phyloP scores from a whole-genome alignment of 2,888 invertebrate species.

The Crematogaster levior region DNA sequence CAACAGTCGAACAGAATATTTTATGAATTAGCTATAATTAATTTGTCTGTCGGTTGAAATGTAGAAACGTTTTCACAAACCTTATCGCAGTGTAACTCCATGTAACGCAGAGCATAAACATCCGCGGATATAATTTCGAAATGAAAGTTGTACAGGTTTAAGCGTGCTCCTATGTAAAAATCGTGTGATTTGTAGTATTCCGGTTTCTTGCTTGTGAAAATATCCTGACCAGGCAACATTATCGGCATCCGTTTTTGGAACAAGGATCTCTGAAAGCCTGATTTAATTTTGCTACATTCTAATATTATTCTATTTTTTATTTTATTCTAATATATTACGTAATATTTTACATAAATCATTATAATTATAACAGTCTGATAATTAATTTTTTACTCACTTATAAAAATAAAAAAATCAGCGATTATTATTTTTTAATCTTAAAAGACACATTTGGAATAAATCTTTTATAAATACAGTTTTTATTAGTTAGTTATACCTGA shows the following conservation, averaged over 20 bases:
- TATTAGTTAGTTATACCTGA: conserved; percentile 87
- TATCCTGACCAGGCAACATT: conserved; percentile 91
- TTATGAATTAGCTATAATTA: neutral
- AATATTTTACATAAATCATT: neutral
- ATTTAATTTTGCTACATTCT: conserved; percentile 6
- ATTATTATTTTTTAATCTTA: neutral
- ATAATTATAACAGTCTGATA: neutral
- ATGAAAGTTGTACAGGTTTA: conserved; percentile 92
- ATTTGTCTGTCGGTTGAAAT: neutral
- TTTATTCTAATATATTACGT: neutral
- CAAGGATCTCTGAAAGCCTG: conserved; percentile 84
- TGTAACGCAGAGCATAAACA: conserved; percentile 94
- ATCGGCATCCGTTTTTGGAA: conserved; percentile 91
- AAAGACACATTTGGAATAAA: neutral
- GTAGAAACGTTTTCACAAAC: conserved; percentile 84
- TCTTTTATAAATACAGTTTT: neutral
- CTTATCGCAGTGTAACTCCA: conserved; percentile 92
- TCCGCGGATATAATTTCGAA: conserved; percentile 94
- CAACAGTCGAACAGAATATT: neutral
- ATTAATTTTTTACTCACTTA: conserved; percentile 4
- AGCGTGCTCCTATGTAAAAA: conserved; percentile 93
- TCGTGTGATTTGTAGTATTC: conserved; percentile 92
- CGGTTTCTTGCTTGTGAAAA: conserved; percentile 91
- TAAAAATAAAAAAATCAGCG: neutral
- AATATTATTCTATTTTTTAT: neutral